phyloP scores from a whole-genome alignment of 2,888 invertebrate genomes.

The Ophioninae sp. region DNA sequence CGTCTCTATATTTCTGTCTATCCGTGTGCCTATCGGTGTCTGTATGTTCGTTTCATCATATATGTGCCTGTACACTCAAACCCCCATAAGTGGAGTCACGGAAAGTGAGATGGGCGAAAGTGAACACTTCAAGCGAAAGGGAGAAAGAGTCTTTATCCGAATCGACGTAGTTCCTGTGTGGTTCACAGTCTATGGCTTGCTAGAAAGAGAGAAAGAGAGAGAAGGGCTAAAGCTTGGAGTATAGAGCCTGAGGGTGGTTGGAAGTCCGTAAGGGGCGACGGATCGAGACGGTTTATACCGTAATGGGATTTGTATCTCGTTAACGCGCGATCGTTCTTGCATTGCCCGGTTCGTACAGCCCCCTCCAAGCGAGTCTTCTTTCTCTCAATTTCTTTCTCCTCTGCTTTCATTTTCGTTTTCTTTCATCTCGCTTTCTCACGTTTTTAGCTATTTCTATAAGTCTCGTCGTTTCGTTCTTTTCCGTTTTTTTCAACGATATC shows the following conservation, averaged over 20 bases:
- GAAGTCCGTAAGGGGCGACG: constrained; percentile 79
- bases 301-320: constrained; percentile 82
- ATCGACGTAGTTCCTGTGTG: constrained; percentile 77
- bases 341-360: constrained; percentile 72
- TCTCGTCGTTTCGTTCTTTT: constrained; percentile 47
- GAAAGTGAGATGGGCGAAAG: constrained; percentile 50
- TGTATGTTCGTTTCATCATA: constrained; percentile 12
- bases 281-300: constrained; percentile 80
- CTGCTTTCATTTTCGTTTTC: constrained; percentile 47
- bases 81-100: constrained; percentile 28
- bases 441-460: constrained; percentile 31
- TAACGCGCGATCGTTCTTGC: constrained; percentile 80
- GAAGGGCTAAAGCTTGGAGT: constrained; percentile 34
- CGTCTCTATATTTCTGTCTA: neutral
- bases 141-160: constrained; percentile 75
- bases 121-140: constrained; percentile 64
- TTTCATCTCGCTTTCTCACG: constrained; percentile 56
- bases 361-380: constrained; percentile 68
- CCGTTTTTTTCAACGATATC: constrained; percentile 51
- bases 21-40: constrained; percentile 48
- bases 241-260: constrained; percentile 68
- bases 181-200: constrained; percentile 71
- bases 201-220: constrained; percentile 46
- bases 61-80: neutral
- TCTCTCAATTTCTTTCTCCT: constrained; percentile 48